Base-by-base conservation (phyloP, 2,888 invertebrate species). In the Flexamia atlantica region DNA sequence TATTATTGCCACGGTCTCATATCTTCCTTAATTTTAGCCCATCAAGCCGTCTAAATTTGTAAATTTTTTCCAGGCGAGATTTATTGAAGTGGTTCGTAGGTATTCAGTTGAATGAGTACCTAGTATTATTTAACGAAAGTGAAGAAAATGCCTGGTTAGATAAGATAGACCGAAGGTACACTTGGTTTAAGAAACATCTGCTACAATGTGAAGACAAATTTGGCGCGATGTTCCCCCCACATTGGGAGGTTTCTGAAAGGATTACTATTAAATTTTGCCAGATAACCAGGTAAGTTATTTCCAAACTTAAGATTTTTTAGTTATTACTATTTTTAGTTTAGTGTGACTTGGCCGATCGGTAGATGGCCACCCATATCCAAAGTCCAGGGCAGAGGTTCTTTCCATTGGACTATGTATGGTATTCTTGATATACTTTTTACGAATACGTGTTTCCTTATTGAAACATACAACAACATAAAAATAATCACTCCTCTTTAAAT, bases 111-210 rank as follows among this genome's bases (percentile, higher is more conserved):
- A 94, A 97, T 90, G 99, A 99, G 90, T 99, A 99, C 90, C 92
- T 93, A 81, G 97, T 98, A 88, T 92, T 99, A 83, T 99, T 99
- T 91, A 96, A 97, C 81, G 95, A 97, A 88, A 97, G 97, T 88
- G 98, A 99, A 90, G 99, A 99, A 90, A 95, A 95, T 72, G 98
- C 99, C 0, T 99, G 99, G 99, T 90, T 99, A 85, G 96, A 98
- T 88, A 97, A 97, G 91, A 95, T 99, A 81, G 98, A 98, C 89
- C 95, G 96, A 84, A 93, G 98, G 79, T 97, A 96, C 91, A 96
- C 97, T 4, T 99, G 99, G 99, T 95, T 99, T 72, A 99, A 99
- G 90, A 93, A 96, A 17, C 97, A 98, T 89, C 91, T 99, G 85
- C 93, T 99, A 5, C 96, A 98, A 87, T 99, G 99, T 91, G 99